These are phyloP conservation scores for Antidorcas marsupialis DNA, from an alignment of 2,113 vertebrate genomes.

Conservation along the genomic window DNA sequence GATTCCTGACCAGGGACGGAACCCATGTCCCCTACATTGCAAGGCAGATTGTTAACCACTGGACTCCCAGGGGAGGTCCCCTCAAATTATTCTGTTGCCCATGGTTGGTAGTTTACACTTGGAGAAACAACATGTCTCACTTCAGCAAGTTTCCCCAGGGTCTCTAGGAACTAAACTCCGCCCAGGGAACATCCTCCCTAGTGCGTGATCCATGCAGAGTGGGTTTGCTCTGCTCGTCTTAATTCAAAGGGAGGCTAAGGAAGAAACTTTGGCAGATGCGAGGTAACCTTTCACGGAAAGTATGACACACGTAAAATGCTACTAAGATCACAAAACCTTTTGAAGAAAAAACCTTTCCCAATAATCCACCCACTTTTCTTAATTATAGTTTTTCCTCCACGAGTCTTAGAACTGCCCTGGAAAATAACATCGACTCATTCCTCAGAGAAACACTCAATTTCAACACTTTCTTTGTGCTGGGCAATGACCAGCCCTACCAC, in stretches of 20 bases:
- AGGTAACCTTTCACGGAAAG: background rate
- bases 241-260: background rate
- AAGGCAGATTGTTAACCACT: background rate
- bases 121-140: background rate
- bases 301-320: background rate
- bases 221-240: background rate
- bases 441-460: background rate
- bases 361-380: background rate
- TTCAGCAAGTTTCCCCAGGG: background rate
- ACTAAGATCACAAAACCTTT: conserved; percentile 18
- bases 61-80: background rate
- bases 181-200: background rate
- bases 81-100: background rate
- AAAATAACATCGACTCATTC: background rate
- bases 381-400: background rate
- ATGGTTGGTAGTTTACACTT: background rate
- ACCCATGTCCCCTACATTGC: background rate
- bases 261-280: background rate
- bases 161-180: background rate
- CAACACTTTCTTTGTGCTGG: background rate
- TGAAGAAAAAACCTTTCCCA: background rate
- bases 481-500: background rate
- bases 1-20: background rate
- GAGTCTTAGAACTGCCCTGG: background rate
- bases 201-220: background rate